Evolutionary conservation across 2,797 vertebrate genomes (phyloP).

Genomic region (Parotocinclus haroldoi): DNA sequence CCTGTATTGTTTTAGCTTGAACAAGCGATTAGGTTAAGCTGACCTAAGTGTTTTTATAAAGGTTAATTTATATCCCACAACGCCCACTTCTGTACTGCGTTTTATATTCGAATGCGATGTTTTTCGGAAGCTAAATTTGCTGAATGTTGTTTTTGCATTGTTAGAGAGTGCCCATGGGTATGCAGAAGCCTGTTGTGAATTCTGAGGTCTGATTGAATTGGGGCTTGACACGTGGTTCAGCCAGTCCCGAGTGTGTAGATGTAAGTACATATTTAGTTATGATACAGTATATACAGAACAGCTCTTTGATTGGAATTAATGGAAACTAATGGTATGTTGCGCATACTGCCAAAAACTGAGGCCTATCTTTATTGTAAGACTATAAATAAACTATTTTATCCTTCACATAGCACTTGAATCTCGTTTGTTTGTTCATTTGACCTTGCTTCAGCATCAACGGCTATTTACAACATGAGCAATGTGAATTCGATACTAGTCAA

Average conservation of each 20-base stretch:
- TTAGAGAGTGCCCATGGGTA: background rate
- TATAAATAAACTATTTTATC: constrained; percentile 91
- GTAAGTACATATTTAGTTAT: constrained; percentile 73
- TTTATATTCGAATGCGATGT: constrained; percentile 68
- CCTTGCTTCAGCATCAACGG: background rate
- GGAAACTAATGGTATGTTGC: constrained; percentile 84
- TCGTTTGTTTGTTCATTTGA: background rate
- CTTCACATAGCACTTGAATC: constrained; percentile 52
- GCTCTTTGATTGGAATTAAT: constrained; percentile 78
- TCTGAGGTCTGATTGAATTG: constrained; percentile 30
- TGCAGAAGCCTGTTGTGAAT: background rate
- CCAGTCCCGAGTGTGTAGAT: constrained; percentile 56
- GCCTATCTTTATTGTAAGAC: constrained; percentile 88
- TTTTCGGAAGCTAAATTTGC: constrained; percentile 61
- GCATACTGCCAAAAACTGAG: constrained; percentile 86
- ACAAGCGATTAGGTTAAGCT: constrained; percentile 15
- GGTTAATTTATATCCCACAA: constrained; percentile 42
- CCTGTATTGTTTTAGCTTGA: constrained; percentile 73
- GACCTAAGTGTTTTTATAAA: too few relatives aligned
- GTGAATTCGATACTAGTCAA: too few relatives aligned
- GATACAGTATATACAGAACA: constrained; percentile 76
- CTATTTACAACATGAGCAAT: too few relatives aligned
- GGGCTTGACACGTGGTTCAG: too few relatives aligned
- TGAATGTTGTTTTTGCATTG: constrained; percentile 51
- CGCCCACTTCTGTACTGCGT: constrained; percentile 59